A percentile compares a stretch with the other conserved stretches of the same genome.
phyloP scores from a whole-genome alignment of 2,888 invertebrate genomes.

The Polydrusus tereticollis region DNA sequence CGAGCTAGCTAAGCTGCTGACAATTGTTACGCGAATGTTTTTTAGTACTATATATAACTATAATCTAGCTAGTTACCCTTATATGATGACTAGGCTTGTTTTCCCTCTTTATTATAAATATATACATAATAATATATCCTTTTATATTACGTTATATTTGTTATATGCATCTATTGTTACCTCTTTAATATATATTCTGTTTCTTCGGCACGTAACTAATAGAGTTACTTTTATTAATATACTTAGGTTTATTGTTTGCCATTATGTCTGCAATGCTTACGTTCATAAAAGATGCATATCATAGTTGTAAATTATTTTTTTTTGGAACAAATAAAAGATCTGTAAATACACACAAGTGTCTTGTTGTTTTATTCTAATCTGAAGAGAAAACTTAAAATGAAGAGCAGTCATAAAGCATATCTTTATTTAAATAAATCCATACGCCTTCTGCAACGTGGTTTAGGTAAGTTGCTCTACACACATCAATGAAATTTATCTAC shows the following conservation, averaged over 20 bases:
- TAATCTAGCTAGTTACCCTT: conserved; percentile 29
- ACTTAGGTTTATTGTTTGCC: conserved; percentile 54
- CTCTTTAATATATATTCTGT: conserved; percentile 39
- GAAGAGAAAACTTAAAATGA: too few relatives aligned
- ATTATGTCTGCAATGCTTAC: conserved; percentile 72
- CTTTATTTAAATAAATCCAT: too few relatives aligned
- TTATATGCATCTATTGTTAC: conserved; percentile 49
- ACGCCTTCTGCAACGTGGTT: too few relatives aligned
- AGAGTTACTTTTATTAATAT: conserved; percentile 26
- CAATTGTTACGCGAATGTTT: neutral
- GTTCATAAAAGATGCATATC: conserved; percentile 87
- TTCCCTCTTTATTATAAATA: conserved; percentile 38
- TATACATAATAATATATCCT: conserved; percentile 20
- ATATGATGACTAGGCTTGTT: conserved; percentile 29
- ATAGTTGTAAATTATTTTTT: conserved; percentile 86
- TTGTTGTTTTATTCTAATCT: too few relatives aligned
- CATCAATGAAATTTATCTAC: too few relatives aligned
- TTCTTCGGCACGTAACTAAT: conserved; percentile 41
- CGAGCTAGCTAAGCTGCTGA: too few relatives aligned
- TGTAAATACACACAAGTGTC: conserved; percentile 48
- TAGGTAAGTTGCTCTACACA: too few relatives aligned
- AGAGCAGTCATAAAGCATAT: too few relatives aligned
- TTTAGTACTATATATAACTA: conserved; percentile 1
- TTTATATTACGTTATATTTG: conserved; percentile 31
- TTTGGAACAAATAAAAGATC: conserved; percentile 83